Conservation (phyloP, 2,888 invertebrate species). For the Calliphora vomitoria region DNA sequence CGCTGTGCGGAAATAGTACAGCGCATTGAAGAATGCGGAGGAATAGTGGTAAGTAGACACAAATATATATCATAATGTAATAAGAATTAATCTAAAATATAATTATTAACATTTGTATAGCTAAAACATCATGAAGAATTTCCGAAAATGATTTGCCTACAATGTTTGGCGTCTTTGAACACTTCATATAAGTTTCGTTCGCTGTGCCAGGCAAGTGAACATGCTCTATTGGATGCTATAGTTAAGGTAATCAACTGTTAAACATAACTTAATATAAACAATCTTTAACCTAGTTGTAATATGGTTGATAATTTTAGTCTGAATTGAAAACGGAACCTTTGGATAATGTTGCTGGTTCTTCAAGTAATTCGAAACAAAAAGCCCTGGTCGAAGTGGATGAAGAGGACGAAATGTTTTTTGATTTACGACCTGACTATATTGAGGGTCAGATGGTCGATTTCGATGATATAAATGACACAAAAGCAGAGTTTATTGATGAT, state of each 20-base stretch:
- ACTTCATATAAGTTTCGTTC: conserved; percentile 80
- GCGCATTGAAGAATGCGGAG: conserved; percentile 82
- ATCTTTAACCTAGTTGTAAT: not conserved
- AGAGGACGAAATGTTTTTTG: conserved; percentile 76
- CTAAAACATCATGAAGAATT: conserved; percentile 80
- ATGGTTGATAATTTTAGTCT: conserved; percentile 73
- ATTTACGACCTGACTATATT: conserved; percentile 79
- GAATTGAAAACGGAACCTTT: conserved; percentile 79
- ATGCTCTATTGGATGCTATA: conserved; percentile 79
- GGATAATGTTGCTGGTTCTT: conserved; percentile 69
- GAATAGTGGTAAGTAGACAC: conserved; percentile 78
- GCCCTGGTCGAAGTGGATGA: conserved; percentile 61
- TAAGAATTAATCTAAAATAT: not conserved
- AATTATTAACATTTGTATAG: conserved; percentile 73
- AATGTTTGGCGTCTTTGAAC: conserved; percentile 78
- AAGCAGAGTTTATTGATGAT: conserved; percentile 56
- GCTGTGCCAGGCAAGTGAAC: conserved; percentile 81
- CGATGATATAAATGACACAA: conserved; percentile 75
- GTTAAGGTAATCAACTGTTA: conserved; percentile 78
- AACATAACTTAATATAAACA: not conserved
- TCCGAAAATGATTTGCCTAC: conserved; percentile 82
- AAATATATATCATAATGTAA: not conserved
- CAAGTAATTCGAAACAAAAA: conserved; percentile 65
- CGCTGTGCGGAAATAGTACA: conserved; percentile 79
- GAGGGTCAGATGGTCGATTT: conserved; percentile 79